Evolutionary conservation across 2,797 vertebrate species (phyloP), one percentile per base, ranked within the genome.

Genomic region (Aplochiton taeniatus): DNA sequence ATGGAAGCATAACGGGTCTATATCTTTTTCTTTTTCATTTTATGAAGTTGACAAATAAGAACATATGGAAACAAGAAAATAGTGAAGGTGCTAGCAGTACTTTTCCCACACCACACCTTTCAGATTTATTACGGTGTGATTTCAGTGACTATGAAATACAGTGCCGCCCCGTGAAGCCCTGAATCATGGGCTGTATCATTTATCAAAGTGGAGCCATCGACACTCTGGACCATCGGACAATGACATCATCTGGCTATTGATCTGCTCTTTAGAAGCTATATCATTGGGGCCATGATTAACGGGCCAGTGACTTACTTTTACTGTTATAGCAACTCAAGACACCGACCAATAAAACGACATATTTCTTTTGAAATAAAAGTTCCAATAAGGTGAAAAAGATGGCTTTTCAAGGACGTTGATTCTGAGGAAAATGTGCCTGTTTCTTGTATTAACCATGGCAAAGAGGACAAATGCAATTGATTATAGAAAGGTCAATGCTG

Each of bases 161-260:
- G 59, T 58, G 14, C 51, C 63, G 58, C 52, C 44, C 20, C 55
- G 66, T 31, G 5, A 57, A 78, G 52, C 50, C 59, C 53, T 56
- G 63, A 74, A 79, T 72, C 59, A 72, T 63, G 69, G n/a, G 66
- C 53, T 14, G 52, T 4, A 43, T 69, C 66, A 66, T 81, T 71
- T 48, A 74, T 83, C 70, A 82, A 73, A 57, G 68, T 31, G 53
- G 53, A 78, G 65, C 74, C 77, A 69, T 75, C 68, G 69, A 59
- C 72, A 70, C 50, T 45, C 20, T 46, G 72, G 42, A 75, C 73
- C 72, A 73, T 49, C 47, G 72, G 68, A 79, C 82, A 81, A 77
- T 89, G 82, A 87, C 84, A 89, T 89, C 87, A 88, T 84, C 68
- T 20, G 68, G 66, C 58, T 81, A 90, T 88, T 78, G 87, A 91